Evolutionary conservation across 2,888 invertebrate species (phyloP).

Genomic region (Cecidostiba fungosa): DNA sequence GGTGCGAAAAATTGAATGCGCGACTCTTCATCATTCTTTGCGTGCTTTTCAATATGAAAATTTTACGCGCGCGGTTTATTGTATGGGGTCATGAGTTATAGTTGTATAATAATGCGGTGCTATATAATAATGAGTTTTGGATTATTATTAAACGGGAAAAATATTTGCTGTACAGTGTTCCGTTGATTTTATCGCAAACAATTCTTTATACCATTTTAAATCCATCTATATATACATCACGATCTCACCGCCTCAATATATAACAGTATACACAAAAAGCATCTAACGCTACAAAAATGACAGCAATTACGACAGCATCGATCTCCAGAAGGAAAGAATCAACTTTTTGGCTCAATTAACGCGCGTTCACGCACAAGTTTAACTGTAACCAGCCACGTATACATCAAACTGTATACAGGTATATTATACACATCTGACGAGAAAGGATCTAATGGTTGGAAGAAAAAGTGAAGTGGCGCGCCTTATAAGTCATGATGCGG

Average conservation of each 20-base stretch:
- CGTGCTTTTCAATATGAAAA: no score
- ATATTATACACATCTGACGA: neutral
- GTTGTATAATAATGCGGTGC: no score
- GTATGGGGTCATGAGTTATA: no score
- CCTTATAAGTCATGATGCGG: conserved; percentile 34
- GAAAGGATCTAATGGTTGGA: neutral
- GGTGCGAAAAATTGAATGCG: neutral
- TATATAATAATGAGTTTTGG: no score
- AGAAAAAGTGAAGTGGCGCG: conserved; percentile 13
- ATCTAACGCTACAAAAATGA: neutral
- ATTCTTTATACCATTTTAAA: neutral
- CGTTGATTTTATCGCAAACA: no score
- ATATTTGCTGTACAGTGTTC: no score
- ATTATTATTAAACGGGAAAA: no score
- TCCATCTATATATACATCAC: neutral
- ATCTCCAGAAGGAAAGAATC: neutral
- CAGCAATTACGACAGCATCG: conserved; percentile 5
- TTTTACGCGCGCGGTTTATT: no score
- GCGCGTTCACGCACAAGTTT: neutral
- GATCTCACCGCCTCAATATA: neutral
- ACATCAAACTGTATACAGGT: no score
- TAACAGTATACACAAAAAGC: neutral
- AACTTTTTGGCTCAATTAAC: conserved; percentile 25
- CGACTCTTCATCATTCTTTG: neutral
- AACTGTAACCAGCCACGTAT: no score